Evolutionary conservation across 1,140 invertebrate genomes (phyloP), one percentile per base, ranked within the genome.

Genomic region (Aricia agestis): DNA sequence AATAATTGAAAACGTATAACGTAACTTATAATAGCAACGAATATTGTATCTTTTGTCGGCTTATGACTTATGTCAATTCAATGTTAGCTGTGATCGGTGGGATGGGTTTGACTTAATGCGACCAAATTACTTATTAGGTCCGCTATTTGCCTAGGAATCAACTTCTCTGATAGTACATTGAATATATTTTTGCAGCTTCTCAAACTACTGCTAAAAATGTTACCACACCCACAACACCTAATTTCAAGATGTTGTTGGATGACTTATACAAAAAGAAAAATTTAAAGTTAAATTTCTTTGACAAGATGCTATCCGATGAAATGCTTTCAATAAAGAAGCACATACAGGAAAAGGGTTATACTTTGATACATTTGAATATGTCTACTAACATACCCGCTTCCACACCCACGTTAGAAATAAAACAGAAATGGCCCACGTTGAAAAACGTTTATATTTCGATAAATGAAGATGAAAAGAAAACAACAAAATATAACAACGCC

Each of bases 241-340:
- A 19, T 11, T 63, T 63, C 19, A 19, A 13, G 10, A 19, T 19
- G 59, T 25, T 63, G 10, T 17, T 63, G 2, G 19, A 63, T 63
- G 10, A 19, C 17, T 25, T 59, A 9, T 68, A 58, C 19, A 74
- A 70, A 58, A 71, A 25, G 13, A 45, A 70, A 61, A 82, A 90
- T 77, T 82, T 87, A 68, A 84, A 85, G 73, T 78, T 72, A 6
- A 86, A 88, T 69, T 72, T 85, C 10, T 87, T 88, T 66, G 85
- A 87, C 66, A 87, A 84, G 81, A 88, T 86, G 82, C 69, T 89
- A 19, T 85, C 82, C 3, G 82, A 88, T 67, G 85, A 88, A 77
- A 85, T 90, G 78, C 66, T 87, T 25, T 82, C 78, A 18, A 83
- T 87, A 61, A 84, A 89, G 70, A 78, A 82, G 74, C 75, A 81